Evolutionary conservation across 2,888 invertebrate species (phyloP), one percentile per base, ranked within the genome.

Genomic region (Eupithecia subumbrata): DNA sequence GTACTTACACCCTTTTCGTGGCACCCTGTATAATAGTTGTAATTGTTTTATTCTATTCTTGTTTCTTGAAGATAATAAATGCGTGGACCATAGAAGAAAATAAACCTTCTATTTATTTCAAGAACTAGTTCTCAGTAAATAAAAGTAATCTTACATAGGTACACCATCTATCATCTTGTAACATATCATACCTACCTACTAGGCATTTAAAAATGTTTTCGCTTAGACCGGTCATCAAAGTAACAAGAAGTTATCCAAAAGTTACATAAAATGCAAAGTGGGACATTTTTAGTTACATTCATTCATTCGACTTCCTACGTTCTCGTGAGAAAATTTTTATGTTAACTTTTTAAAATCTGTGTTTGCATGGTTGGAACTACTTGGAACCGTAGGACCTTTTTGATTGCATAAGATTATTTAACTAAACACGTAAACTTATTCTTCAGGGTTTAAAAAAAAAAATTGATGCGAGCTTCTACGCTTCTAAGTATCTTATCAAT

Each of bases 201-300:
- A 11, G 11, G 56, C n/a, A 71, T 43, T 63, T 71, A 11, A 43
- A 71, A 34, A 66, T 66, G 63, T 63, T 73, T 22, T 69, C 64
- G 37, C 64, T 40, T n/a, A 14, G 48, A 48, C 71, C 37, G 66
- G 66, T 72, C 22, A 37, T 37, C 40, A 67, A 70, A 30, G 48
- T 60, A 52, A 43, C 48, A 72, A 56, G 22, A 71, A 76, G 37
- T 16, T 48, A 56, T 34, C 67, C 60, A 67, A 68, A 72, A 69
- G 73, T 78, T 78, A 78, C 70, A 76, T 78, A 76, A 78, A 76
- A 72, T 74, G 72, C 66, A 40, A 73, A 76, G 78, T 78, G 63
- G 78, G 74, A 68, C 76, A 72, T 52, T 72, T 76, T 77, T 77
- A 71, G 75, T 75, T 68, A 76, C 74, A 74, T 71, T 75, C 71